A percentile compares a stretch with the other conserved stretches of the same genome.
These are phyloP conservation scores for Diarsia rubi DNA, from an alignment of 2,888 invertebrate species.

Conservation along the genomic window DNA sequence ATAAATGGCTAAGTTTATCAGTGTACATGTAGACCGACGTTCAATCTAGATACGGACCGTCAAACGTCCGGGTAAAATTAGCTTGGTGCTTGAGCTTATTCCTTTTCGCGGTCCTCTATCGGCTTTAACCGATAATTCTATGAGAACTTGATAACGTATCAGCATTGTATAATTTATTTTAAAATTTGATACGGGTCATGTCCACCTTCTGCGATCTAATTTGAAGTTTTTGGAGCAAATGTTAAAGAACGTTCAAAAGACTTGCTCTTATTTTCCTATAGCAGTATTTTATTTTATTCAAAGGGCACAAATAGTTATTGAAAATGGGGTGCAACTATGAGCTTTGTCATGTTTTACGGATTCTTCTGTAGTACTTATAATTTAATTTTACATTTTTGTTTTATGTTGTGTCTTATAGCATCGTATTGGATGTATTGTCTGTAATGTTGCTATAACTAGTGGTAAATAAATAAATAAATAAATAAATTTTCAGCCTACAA, in stretches of 20 bases:
- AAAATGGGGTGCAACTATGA: too few species aligned
- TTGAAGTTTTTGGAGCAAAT: background rate
- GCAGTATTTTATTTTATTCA: background rate
- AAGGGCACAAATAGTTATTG: too few species aligned
- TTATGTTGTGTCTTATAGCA: too few species aligned
- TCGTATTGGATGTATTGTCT: too few species aligned
- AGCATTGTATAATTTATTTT: constrained; percentile 1
- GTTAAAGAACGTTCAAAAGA: background rate
- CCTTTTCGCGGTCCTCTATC: constrained; percentile 57
- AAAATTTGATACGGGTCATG: background rate
- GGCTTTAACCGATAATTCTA: constrained; percentile 55
- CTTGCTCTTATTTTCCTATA: background rate
- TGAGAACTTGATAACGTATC: constrained; percentile 37
- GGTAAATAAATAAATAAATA: too few species aligned
- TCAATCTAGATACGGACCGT: constrained; percentile 64
- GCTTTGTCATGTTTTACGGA: too few species aligned
- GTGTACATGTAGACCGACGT: constrained; percentile 53
- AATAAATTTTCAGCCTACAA: constrained; percentile 2
- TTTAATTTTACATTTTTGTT: too few species aligned
- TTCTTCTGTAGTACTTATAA: too few species aligned
- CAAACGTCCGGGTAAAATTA: constrained; percentile 71
- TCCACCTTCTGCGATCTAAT: background rate
- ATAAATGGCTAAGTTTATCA: constrained; percentile 64
- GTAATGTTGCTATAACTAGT: too few species aligned
- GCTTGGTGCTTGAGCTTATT: constrained; percentile 52